A percentile compares a stretch with the other conserved stretches of the same genome.
Conservation (phyloP, 2,113 vertebrate genomes). For the Notechis scutatus region DNA sequence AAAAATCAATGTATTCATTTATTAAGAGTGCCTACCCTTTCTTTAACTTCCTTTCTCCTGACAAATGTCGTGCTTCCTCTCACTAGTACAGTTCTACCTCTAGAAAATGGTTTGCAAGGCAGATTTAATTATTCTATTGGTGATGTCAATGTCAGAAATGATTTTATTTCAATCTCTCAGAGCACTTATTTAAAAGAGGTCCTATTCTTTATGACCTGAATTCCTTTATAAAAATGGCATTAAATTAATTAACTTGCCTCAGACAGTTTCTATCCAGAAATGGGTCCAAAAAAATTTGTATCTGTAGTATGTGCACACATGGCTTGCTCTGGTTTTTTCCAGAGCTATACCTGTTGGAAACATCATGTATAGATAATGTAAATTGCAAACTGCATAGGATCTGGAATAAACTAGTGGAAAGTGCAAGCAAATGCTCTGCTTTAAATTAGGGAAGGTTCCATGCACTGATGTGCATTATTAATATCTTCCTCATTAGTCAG, state of each 20-base stretch:
- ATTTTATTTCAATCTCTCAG: neutral
- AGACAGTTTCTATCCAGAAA: slow-evolving; percentile 26
- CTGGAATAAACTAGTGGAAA: neutral
- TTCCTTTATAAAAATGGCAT: slow-evolving; percentile 2
- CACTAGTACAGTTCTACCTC: neutral
- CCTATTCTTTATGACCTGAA: neutral
- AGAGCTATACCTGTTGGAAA: neutral
- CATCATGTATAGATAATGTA: neutral
- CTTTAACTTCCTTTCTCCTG: neutral
- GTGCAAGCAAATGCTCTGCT: neutral
- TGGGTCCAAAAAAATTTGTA: neutral
- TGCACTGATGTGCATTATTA: neutral
- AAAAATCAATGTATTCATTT: slow-evolving; percentile 33
- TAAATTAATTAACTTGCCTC: neutral
- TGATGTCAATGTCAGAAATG: slow-evolving; percentile 13
- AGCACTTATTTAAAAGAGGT: neutral
- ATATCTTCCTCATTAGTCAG: neutral
- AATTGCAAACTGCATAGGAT: neutral
- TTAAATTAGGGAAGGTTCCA: neutral
- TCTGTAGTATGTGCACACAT: neutral
- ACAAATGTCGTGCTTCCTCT: slow-evolving; percentile 29
- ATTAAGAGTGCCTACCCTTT: slow-evolving; percentile 13
- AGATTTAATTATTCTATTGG: slow-evolving; percentile 42
- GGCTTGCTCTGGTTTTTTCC: neutral
- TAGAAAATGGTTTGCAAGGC: slow-evolving; percentile 8